Percentiles rank a stretch among this genome's conserved stretches.
Evolutionary conservation across 1,140 invertebrate genomes (phyloP).

Genomic region (Drosophila yakuba): DNA sequence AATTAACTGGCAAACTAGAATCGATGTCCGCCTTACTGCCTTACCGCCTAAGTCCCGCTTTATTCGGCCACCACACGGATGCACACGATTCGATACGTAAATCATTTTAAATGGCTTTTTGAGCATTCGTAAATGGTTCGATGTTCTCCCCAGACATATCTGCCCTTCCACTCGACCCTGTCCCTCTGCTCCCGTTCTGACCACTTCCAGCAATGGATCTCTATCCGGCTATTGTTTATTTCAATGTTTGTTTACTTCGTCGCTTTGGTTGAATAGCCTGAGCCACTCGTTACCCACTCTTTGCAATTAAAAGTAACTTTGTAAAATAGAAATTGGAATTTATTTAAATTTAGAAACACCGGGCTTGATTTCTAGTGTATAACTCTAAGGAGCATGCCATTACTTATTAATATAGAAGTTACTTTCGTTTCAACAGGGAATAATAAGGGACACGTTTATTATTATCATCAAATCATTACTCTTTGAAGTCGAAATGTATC

Average conservation of each 20-base stretch:
- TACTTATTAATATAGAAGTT: background rate
- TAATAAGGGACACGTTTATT: constrained; percentile 1
- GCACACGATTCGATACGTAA: constrained; percentile 50
- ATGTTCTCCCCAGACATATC: constrained; percentile 14
- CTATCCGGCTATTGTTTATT: constrained; percentile 27
- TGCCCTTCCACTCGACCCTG: constrained; percentile 1
- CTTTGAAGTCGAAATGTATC: constrained; percentile 18
- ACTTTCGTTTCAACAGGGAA: background rate
- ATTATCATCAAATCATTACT: constrained; percentile 19
- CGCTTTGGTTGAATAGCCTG: background rate
- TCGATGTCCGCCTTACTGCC: constrained; percentile 43
- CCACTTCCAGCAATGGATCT: constrained; percentile 19
- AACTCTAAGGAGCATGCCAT: too few species aligned
- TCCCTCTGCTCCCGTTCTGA: constrained; percentile 1
- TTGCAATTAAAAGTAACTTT: too few species aligned
- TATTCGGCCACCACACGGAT: constrained; percentile 6
- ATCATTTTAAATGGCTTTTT: constrained; percentile 81
- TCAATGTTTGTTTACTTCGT: constrained; percentile 12
- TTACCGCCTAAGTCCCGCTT: constrained; percentile 20
- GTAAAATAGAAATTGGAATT: too few species aligned
- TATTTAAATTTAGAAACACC: too few species aligned
- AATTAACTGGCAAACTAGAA: constrained; percentile 73
- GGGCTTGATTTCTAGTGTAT: too few species aligned
- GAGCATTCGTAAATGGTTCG: constrained; percentile 67
- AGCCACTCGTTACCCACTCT: too few species aligned